Percentiles rank a stretch among this genome's conserved stretches.
These are phyloP conservation scores for Lepidotrigona ventralis DNA, from an alignment of 1,140 invertebrate genomes.

Conservation along the genomic window DNA sequence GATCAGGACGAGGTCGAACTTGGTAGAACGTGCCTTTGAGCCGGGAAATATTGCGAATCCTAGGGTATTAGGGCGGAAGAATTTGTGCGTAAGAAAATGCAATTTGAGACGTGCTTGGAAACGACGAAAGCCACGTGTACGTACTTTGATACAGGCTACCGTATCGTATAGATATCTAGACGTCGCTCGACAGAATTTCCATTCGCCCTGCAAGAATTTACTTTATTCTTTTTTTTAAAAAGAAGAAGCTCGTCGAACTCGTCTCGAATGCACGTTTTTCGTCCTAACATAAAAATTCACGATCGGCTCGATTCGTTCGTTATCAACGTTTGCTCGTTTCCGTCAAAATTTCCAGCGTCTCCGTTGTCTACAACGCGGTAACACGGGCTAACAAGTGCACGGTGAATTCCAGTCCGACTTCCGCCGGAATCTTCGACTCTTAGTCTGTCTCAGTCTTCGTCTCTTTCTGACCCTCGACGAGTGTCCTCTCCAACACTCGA, in stretches of 20 bases:
- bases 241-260: not conserved
- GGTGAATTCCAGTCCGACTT: not conserved
- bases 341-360: too few species aligned
- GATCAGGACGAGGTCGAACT: constrained; percentile 38
- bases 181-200: not conserved
- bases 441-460: not conserved
- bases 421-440: not conserved
- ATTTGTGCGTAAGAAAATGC: constrained; percentile 53
- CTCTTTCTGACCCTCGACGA: not conserved
- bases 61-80: constrained; percentile 37
- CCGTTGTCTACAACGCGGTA: not conserved
- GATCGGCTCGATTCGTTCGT: not conserved
- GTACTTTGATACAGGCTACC: constrained; percentile 10
- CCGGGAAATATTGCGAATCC: constrained; percentile 56
- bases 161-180: not conserved
- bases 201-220: not conserved
- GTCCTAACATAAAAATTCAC: not conserved
- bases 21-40: constrained; percentile 46
- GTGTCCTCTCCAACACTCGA: constrained; percentile 35
- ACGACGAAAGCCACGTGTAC: constrained; percentile 19
- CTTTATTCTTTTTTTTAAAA: not conserved
- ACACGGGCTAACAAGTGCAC: not conserved
- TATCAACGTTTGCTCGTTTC: not conserved
- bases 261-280: not conserved
- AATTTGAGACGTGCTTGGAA: constrained; percentile 54